Evolutionary conservation across 2,113 vertebrate genomes (phyloP), one percentile per base, ranked within the genome.

Genomic region (Perca schrenkii): DNA sequence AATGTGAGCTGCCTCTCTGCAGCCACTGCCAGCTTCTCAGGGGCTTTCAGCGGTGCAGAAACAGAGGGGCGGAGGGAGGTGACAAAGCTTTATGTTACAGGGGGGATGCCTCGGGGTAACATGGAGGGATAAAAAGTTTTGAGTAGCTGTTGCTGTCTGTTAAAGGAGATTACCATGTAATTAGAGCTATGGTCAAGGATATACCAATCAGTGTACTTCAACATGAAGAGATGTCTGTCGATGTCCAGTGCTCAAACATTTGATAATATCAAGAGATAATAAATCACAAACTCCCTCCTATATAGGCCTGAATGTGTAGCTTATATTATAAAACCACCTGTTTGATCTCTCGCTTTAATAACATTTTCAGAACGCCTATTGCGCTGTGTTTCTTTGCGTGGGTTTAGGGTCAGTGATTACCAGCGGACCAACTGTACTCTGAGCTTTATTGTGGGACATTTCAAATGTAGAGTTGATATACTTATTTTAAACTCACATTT

Each of bases 21-120:
- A 66, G 86, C 87, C 87, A 68, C 74, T 78, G 89, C 87, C 82
- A 90, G 79, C 90, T 87, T 90, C 91, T 94, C 87, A 82, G 86
- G 66, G 86, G 77, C 86, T 92, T 75, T 91, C 68, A 87, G 57
- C 76, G 16, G 60, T 65, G 40, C 63, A 72, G 86, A 82, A 63
- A 76, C n/a, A 66, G 34, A 66, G 31, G 80, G 70, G 70, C n/a
- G 78, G 84, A 34, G 67, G 57, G 57, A 73, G 31, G 78, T 60
- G 63, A 72, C 76, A 22, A 17, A 79, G 87, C 85, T 87, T 88
- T 91, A 88, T 83, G 88, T 91, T 90, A 91, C 89, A 66, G 58
- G 64, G 73, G 81, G 86, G 63, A 69, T 64, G 57, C n/a, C n/a
- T n/a, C n/a, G n/a, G n/a, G n/a, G n/a, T n/a, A n/a, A n/a, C n/a